These are phyloP conservation scores for Abramis brama DNA, from an alignment of 2,113 vertebrate genomes.

Conservation along the genomic window DNA sequence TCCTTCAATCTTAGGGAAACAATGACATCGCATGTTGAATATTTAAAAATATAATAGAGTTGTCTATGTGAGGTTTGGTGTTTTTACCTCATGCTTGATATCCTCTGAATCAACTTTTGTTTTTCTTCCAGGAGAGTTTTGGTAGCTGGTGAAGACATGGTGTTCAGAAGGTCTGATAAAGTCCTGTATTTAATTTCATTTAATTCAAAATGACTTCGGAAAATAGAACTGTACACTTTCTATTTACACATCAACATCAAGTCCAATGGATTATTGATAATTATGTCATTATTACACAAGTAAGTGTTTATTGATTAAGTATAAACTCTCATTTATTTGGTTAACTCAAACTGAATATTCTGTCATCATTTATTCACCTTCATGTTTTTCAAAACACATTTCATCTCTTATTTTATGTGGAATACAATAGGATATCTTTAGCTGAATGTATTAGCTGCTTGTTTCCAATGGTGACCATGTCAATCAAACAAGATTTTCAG, in stretches of 20 bases:
- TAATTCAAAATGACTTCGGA: neutral
- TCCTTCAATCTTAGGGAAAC: neutral
- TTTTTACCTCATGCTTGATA: slow-evolving; percentile 69
- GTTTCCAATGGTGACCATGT: neutral
- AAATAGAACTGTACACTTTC: neutral
- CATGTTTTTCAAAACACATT: neutral
- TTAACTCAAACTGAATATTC: neutral
- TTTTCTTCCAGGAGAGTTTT: slow-evolving; percentile 62
- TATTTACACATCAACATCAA: neutral
- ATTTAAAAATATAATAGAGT: neutral
- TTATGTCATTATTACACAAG: too few relatives aligned
- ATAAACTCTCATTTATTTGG: too few relatives aligned
- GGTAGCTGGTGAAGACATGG: slow-evolving; percentile 73
- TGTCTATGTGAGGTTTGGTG: neutral
- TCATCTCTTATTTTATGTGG: neutral
- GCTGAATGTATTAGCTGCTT: neutral
- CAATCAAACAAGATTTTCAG: neutral
- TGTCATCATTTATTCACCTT: neutral
- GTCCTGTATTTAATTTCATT: neutral
- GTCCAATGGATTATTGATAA: neutral
- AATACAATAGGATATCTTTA: neutral
- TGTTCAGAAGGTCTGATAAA: neutral
- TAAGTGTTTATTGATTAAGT: neutral
- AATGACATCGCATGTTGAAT: neutral
- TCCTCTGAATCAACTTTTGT: slow-evolving; percentile 53